Conservation (phyloP, 2,888 invertebrate species). For the Coremacera marginata region DNA sequence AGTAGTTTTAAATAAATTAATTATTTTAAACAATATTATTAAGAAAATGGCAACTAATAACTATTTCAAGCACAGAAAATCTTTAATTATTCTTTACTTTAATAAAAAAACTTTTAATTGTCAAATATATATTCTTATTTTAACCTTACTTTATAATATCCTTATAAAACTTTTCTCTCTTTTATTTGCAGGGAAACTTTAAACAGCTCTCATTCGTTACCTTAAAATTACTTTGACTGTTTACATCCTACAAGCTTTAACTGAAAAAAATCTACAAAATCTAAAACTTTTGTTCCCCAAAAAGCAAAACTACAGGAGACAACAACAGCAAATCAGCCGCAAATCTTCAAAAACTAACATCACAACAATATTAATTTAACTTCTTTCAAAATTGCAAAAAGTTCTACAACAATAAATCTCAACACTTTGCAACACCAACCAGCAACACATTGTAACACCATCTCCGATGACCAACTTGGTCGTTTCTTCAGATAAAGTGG, state of each 20-base stretch:
- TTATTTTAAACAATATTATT: no score
- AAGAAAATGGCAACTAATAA: no score
- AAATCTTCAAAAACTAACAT: not conserved
- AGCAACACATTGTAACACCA: conserved; percentile 43
- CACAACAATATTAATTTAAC: not conserved
- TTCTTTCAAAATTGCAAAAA: not conserved
- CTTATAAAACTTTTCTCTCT: conserved; percentile 11
- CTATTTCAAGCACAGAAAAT: no score
- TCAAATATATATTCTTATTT: no score
- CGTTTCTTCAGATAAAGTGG: conserved; percentile 64
- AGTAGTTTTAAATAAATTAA: no score
- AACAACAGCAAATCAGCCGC: not conserved
- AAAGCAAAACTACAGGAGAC: not conserved
- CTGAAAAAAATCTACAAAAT: not conserved
- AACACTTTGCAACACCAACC: conserved; percentile 44
- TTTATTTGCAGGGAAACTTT: conserved; percentile 47
- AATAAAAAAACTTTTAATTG: no score
- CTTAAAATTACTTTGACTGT: conserved; percentile 1
- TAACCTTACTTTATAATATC: no score
- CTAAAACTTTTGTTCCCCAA: not conserved
- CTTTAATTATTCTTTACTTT: no score
- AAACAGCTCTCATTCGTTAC: conserved; percentile 1
- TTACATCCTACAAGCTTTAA: not conserved
- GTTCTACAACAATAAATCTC: not conserved
- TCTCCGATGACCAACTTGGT: conserved; percentile 67